Evolutionary conservation across 2,888 invertebrate species (phyloP).

Genomic region (Cylindroiulus punctatus): DNA sequence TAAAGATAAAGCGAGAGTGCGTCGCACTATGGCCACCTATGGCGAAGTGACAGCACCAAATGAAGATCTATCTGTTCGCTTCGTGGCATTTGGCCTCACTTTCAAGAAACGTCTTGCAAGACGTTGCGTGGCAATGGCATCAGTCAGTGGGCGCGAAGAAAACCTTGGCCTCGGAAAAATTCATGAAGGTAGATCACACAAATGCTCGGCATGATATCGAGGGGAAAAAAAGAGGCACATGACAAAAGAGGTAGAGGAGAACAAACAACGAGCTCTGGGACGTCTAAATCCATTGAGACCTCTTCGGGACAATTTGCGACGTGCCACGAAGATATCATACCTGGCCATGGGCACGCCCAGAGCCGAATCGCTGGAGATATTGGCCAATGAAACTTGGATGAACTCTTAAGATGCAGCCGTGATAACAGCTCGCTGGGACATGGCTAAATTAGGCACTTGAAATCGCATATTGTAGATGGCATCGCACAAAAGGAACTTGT

Average conservation of each 20-base stretch:
- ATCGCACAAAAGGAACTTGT: background rate
- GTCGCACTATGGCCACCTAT: constrained; percentile 54
- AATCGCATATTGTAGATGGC: background rate
- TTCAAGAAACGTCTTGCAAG: background rate
- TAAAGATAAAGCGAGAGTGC: constrained; percentile 50
- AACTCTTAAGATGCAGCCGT: background rate
- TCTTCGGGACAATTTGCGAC: constrained; percentile 48
- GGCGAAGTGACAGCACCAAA: constrained; percentile 53
- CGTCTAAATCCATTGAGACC: constrained; percentile 36
- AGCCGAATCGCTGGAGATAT: background rate
- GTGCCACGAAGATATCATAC: constrained; percentile 43
- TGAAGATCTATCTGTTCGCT: constrained; percentile 53
- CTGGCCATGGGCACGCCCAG: constrained; percentile 4
- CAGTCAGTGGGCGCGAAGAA: background rate
- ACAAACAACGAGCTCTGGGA: constrained; percentile 46
- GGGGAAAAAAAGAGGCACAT: background rate
- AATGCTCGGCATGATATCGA: constrained; percentile 48
- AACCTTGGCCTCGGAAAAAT: constrained; percentile 48
- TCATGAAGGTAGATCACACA: constrained; percentile 49
- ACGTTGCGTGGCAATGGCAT: constrained; percentile 35
- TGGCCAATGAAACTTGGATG: background rate
- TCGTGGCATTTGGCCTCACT: constrained; percentile 50
- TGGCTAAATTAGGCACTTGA: background rate
- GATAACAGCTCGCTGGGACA: background rate
- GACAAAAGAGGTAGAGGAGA: constrained; percentile 40